Percentiles rank a stretch among this genome's conserved stretches.
Evolutionary conservation across 2,888 invertebrate genomes (phyloP).

Genomic region (Microplitis manilae): DNA sequence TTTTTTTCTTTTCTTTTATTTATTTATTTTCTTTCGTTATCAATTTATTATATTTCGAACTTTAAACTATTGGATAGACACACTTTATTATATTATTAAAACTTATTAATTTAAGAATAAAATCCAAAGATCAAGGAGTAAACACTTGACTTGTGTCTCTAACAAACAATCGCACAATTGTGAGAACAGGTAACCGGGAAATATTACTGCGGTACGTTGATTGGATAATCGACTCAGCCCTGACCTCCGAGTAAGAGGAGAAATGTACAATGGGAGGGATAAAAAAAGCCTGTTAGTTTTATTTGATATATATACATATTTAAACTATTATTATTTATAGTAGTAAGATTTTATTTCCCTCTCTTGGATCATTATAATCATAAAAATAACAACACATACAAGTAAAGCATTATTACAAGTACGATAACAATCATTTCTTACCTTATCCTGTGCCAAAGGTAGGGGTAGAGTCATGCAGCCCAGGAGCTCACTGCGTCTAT

Average conservation of each 20-base stretch:
- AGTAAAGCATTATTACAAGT: not conserved
- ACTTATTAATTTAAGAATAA: not conserved
- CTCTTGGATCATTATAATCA: not conserved
- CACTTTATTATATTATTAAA: not conserved
- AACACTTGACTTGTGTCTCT: conserved; percentile 11
- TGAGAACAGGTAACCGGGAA: conserved; percentile 14
- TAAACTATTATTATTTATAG: not conserved
- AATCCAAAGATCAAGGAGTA: conserved; percentile 13
- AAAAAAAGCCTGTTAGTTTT: not conserved
- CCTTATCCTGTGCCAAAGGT: conserved; percentile 84
- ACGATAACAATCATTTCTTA: conserved; percentile 63
- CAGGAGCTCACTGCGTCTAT: conserved; percentile 92
- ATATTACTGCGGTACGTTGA: conserved; percentile 35
- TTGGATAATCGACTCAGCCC: conserved; percentile 63
- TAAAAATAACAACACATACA: not conserved
- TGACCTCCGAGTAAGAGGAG: conserved; percentile 61
- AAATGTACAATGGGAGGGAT: conserved; percentile 39
- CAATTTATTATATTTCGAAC: not conserved
- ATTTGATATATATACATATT: conserved; percentile 5
- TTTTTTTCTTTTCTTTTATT: conserved; percentile 36
- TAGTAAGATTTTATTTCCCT: not conserved
- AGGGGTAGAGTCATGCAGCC: conserved; percentile 95
- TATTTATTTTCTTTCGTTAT: not conserved
- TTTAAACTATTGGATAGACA: conserved; percentile 1
- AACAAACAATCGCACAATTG: conserved; percentile 15